phyloP scores from a whole-genome alignment of 2,797 vertebrate genomes.

The Threskiornis aethiopicus region DNA sequence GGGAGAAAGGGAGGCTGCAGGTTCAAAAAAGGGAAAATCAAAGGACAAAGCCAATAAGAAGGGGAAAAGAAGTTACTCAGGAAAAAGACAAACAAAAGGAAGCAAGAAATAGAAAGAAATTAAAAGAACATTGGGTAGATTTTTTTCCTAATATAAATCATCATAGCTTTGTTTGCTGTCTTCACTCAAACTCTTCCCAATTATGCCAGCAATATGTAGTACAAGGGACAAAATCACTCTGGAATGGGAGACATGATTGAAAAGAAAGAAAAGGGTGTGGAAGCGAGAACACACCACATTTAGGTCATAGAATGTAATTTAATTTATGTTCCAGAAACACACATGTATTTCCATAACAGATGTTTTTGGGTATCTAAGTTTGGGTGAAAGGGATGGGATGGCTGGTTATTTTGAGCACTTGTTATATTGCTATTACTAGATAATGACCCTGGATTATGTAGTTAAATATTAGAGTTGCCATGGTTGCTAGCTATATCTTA shows the following conservation, averaged over 20 bases:
- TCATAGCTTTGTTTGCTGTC: neutral
- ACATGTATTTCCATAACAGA: conserved; percentile 67
- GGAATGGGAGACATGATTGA: conserved; percentile 33
- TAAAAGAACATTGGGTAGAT: neutral
- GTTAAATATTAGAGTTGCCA: conserved; percentile 68
- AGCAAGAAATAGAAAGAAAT: neutral
- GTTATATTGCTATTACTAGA: conserved; percentile 68
- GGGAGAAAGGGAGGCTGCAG: neutral
- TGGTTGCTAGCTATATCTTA: conserved; percentile 57
- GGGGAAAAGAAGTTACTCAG: neutral
- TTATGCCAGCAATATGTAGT: neutral
- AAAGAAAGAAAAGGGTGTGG: conserved; percentile 62
- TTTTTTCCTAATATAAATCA: neutral
- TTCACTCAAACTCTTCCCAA: neutral
- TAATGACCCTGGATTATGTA: conserved; percentile 62
- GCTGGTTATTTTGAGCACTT: conserved; percentile 63
- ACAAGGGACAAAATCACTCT: neutral
- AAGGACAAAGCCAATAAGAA: neutral
- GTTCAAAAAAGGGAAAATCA: neutral
- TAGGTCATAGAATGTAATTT: conserved; percentile 61
- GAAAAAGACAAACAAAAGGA: neutral
- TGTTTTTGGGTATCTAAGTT: conserved; percentile 64
- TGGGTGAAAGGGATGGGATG: conserved; percentile 59
- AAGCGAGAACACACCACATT: conserved; percentile 16
- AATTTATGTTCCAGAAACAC: conserved; percentile 68